phyloP scores from a whole-genome alignment of 2,113 vertebrate genomes.

The Chelonoidis abingdonii region DNA sequence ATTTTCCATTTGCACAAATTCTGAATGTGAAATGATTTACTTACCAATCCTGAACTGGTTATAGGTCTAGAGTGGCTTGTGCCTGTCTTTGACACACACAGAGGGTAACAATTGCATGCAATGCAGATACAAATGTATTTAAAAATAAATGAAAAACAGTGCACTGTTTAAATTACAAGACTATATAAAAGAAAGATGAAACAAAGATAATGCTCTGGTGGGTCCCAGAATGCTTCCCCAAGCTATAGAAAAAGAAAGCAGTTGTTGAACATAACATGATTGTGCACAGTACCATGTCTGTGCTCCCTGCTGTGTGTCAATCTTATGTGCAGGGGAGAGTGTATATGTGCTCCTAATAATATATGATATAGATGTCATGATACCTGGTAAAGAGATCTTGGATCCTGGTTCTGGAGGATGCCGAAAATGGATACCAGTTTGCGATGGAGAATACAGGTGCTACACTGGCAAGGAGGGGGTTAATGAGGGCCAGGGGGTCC shows the following conservation, averaged over 20 bases:
- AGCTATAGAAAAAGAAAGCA: not conserved
- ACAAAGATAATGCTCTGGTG: not conserved
- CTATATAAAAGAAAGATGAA: not conserved
- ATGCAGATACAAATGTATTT: not conserved
- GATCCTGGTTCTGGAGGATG: not conserved
- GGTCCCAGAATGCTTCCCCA: not conserved
- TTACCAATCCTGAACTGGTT: not conserved
- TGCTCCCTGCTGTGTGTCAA: not conserved
- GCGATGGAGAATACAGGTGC: not conserved
- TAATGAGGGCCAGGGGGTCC: not conserved
- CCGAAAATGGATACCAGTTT: not conserved
- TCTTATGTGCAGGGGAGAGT: not conserved
- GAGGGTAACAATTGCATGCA: not conserved
- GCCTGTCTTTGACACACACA: accelerated
- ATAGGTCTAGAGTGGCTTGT: not conserved
- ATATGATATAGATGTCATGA: not conserved
- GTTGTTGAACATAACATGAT: not conserved
- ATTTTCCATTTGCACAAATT: not conserved
- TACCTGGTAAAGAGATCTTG: not conserved
- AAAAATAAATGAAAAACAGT: not conserved
- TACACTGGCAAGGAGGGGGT: not conserved
- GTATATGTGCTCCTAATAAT: not conserved
- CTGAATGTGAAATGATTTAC: not conserved
- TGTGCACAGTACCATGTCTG: accelerated
- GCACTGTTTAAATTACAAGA: not conserved